Evolutionary conservation across 2,888 invertebrate genomes (phyloP).

Genomic region (Cactoblastis cactorum): DNA sequence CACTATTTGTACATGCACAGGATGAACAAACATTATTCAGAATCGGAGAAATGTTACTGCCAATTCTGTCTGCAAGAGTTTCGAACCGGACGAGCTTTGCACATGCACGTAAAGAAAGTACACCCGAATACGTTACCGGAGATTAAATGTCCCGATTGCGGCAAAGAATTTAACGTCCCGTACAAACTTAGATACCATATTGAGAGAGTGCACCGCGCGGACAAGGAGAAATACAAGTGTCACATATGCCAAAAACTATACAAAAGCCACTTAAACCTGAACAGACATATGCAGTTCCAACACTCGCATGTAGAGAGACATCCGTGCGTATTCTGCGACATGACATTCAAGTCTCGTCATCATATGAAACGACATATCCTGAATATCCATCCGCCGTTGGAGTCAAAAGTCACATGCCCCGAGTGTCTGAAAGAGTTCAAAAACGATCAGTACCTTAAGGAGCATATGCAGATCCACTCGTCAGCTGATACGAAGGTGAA

Average conservation of each 20-base stretch:
- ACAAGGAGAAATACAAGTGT: slow-evolving; percentile 61
- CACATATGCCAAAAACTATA: slow-evolving; percentile 61
- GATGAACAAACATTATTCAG: slow-evolving; percentile 73
- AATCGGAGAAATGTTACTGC: slow-evolving; percentile 63
- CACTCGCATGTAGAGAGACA: slow-evolving; percentile 61
- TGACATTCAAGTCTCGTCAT: slow-evolving; percentile 68
- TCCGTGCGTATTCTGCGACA: slow-evolving; percentile 65
- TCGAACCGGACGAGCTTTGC: slow-evolving; percentile 55
- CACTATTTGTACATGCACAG: slow-evolving; percentile 72
- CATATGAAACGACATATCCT: slow-evolving; percentile 70
- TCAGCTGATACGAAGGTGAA: slow-evolving; percentile 61
- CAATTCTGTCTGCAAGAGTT: slow-evolving; percentile 69
- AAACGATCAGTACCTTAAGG: slow-evolving; percentile 68
- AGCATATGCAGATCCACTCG: slow-evolving; percentile 70
- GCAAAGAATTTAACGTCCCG: slow-evolving; percentile 60
- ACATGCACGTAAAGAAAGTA: slow-evolving; percentile 63
- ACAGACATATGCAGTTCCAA: slow-evolving; percentile 60
- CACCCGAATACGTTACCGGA: slow-evolving; percentile 64
- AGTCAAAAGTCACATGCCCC: slow-evolving; percentile 67
- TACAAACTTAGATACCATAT: slow-evolving; percentile 66
- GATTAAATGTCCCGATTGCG: slow-evolving; percentile 62
- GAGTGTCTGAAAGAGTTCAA: slow-evolving; percentile 71
- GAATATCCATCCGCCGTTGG: slow-evolving; percentile 68
- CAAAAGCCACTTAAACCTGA: slow-evolving; percentile 59
- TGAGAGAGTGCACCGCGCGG: slow-evolving; percentile 47